Conservation (phyloP, 2,888 invertebrate genomes). For the Geophilus truncorum region DNA sequence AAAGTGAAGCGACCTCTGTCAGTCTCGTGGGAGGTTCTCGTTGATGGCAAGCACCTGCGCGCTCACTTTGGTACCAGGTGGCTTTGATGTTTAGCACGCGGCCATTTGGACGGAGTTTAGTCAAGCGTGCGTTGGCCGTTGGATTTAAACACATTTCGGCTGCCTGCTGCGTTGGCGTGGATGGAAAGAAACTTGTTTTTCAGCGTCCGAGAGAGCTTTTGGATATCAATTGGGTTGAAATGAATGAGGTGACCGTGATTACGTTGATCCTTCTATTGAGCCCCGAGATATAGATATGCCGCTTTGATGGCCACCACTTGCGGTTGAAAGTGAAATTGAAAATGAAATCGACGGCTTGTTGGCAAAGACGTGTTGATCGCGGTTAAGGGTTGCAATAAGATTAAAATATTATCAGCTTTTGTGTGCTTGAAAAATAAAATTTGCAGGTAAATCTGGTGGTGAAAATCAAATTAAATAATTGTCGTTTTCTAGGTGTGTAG, state of each 20-base stretch:
- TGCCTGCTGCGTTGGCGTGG: neutral
- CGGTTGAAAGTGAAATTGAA: too few relatives aligned
- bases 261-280: neutral
- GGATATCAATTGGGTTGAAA: neutral
- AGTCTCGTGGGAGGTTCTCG: neutral
- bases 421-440: too few relatives aligned
- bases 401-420: too few relatives aligned
- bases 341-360: too few relatives aligned
- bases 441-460: too few relatives aligned
- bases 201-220: neutral
- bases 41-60: neutral
- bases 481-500: too few relatives aligned
- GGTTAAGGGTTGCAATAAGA: too few relatives aligned
- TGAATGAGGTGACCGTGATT: neutral
- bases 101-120: neutral
- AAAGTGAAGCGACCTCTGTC: neutral
- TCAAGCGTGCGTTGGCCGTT: neutral
- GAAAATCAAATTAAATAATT: too few relatives aligned
- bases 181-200: too few relatives aligned
- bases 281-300: too few relatives aligned
- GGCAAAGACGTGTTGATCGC: too few relatives aligned
- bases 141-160: neutral
- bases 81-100: neutral
- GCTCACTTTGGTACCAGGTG: neutral
- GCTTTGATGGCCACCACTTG: too few relatives aligned